Percentiles rank a stretch among this genome's conserved stretches.
These are phyloP conservation scores for Clanis bilineata DNA, from an alignment of 2,888 invertebrate species.

Conservation along the genomic window DNA sequence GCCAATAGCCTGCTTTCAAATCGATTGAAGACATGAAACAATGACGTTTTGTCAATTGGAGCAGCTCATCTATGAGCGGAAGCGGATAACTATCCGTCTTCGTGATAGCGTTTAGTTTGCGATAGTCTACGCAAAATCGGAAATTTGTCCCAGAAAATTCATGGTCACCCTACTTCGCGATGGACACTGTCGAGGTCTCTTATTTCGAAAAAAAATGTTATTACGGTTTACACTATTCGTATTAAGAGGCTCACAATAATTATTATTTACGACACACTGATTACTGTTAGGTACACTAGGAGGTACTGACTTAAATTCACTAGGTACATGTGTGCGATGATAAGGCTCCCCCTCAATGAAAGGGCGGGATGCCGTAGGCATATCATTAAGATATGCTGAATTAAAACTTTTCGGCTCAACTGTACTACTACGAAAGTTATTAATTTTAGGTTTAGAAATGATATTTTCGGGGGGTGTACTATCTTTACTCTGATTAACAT, in stretches of 20 bases:
- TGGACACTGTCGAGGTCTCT: neutral
- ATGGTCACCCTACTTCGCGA: neutral
- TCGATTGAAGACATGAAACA: slow-evolving; percentile 30
- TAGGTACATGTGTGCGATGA: neutral
- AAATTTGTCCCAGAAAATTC: neutral
- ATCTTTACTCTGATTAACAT: neutral
- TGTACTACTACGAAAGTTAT: neutral
- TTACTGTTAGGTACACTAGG: neutral
- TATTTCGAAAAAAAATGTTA: too few relatives aligned
- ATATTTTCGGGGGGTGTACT: neutral
- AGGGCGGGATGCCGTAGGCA: neutral
- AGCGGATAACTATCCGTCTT: too few relatives aligned
- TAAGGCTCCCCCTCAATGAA: neutral
- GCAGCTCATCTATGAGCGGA: too few relatives aligned
- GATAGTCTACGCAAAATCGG: neutral
- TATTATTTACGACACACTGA: neutral
- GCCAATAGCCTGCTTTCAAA: neutral
- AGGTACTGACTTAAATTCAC: neutral
- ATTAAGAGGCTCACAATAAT: too few relatives aligned
- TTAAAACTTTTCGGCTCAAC: neutral
- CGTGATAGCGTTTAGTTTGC: too few relatives aligned
- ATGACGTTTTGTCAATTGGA: too few relatives aligned
- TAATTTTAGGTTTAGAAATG: neutral
- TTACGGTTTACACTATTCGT: too few relatives aligned
- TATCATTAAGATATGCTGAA: too few relatives aligned